Evolutionary conservation across 2,888 invertebrate genomes (phyloP).

Genomic region (Geotrupes spiniger): DNA sequence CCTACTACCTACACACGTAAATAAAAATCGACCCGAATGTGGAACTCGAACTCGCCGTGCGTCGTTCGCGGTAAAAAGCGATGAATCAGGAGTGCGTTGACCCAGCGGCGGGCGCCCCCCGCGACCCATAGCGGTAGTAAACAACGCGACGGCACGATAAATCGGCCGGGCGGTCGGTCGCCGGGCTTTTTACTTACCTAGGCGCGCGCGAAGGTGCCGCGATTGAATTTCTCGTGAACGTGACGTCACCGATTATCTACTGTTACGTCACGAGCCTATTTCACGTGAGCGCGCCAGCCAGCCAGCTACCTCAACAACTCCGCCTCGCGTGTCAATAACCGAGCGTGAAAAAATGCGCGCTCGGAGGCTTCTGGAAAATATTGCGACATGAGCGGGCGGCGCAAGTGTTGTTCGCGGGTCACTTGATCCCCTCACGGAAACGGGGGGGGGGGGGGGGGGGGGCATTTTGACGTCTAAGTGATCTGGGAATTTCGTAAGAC

Average conservation of each 20-base stretch:
- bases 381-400: not conserved
- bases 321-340: constrained; percentile 10
- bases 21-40: too few species aligned
- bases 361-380: constrained; percentile 6
- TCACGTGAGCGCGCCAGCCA: too few species aligned
- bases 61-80: too few species aligned
- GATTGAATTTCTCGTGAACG: constrained; percentile 41
- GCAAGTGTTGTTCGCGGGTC: not conserved
- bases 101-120: constrained; percentile 21
- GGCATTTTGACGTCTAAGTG: too few species aligned
- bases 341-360: not conserved
- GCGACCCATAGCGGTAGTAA: constrained; percentile 31
- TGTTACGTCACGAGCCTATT: constrained; percentile 42
- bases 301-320: constrained; percentile 38
- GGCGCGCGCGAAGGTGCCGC: constrained; percentile 38
- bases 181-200: constrained; percentile 56
- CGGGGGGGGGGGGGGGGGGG: too few species aligned
- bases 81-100: constrained; percentile 27
- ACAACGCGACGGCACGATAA: constrained; percentile 33
- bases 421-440: too few species aligned
- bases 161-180: constrained; percentile 20
- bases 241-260: constrained; percentile 42
- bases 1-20: too few species aligned
- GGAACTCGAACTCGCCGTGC: too few species aligned
- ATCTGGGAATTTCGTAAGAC: too few species aligned